phyloP scores from a whole-genome alignment of 1,140 invertebrate species.

The Dendrolimus kikuchii region DNA sequence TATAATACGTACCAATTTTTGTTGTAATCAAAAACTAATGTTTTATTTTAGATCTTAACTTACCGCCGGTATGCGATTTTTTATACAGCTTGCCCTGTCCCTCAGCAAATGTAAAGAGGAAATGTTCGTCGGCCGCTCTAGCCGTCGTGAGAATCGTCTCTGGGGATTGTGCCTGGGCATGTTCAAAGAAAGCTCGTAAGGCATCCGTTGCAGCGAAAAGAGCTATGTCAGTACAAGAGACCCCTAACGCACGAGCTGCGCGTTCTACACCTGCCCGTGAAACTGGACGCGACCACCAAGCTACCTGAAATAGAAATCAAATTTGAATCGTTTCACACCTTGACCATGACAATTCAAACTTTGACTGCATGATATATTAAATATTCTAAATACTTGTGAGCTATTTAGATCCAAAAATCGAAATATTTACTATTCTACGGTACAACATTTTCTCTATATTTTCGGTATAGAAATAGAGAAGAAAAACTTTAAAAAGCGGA shows the following conservation, averaged over 20 bases:
- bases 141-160: constrained; percentile 73
- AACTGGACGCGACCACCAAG: constrained; percentile 82
- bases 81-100: constrained; percentile 67
- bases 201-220: constrained; percentile 76
- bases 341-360: no score
- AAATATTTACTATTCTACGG: no score
- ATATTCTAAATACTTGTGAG: no score
- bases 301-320: constrained; percentile 58
- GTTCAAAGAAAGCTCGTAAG: constrained; percentile 76
- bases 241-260: constrained; percentile 74
- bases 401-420: no score
- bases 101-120: constrained; percentile 66
- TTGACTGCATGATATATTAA: no score
- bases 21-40: no score
- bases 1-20: no score
- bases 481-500: no score
- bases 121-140: constrained; percentile 61
- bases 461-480: no score
- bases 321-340: neutral
- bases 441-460: no score
- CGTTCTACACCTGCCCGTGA: constrained; percentile 60
- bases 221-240: constrained; percentile 79
- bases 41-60: neutral
- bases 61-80: constrained; percentile 64
- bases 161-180: constrained; percentile 67